phyloP scores from a whole-genome alignment of 2,113 vertebrate genomes.

The Clarias batrachus region DNA sequence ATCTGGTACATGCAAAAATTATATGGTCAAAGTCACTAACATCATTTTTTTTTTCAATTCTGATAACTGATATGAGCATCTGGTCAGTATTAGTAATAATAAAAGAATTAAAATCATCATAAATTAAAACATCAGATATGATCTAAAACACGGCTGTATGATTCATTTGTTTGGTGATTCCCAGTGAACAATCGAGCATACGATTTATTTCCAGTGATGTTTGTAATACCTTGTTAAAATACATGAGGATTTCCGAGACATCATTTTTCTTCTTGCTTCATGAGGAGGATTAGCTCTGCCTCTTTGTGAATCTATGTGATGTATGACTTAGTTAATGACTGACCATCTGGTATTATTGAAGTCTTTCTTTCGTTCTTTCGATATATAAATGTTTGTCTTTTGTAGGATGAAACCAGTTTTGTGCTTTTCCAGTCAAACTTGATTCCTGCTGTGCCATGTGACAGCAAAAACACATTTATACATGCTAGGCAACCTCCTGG shows the following conservation, averaged over 20 bases:
- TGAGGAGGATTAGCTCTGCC: not conserved
- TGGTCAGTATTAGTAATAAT: too few species aligned
- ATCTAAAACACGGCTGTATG: too few species aligned
- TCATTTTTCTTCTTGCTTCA: constrained; percentile 49
- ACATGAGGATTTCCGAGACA: constrained; percentile 51
- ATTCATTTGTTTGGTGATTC: too few species aligned
- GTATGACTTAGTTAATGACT: not conserved
- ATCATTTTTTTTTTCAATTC: not conserved
- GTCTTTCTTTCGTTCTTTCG: not conserved
- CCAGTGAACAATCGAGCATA: too few species aligned
- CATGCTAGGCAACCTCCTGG: not conserved
- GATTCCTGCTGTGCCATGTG: not conserved
- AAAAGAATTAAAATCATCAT: too few species aligned
- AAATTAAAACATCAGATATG: too few species aligned
- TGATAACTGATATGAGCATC: not conserved
- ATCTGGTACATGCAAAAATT: not conserved
- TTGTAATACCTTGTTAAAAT: too few species aligned
- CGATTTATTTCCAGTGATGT: too few species aligned
- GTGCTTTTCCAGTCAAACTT: not conserved
- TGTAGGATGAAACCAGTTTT: constrained; percentile 19
- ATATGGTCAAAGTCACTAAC: not conserved
- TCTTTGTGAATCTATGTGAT: not conserved
- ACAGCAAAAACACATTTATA: not conserved
- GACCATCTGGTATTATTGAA: not conserved
- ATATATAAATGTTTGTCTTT: not conserved